Evolutionary conservation across 2,888 invertebrate species (phyloP).

Genomic region (Brenthis hecate): DNA sequence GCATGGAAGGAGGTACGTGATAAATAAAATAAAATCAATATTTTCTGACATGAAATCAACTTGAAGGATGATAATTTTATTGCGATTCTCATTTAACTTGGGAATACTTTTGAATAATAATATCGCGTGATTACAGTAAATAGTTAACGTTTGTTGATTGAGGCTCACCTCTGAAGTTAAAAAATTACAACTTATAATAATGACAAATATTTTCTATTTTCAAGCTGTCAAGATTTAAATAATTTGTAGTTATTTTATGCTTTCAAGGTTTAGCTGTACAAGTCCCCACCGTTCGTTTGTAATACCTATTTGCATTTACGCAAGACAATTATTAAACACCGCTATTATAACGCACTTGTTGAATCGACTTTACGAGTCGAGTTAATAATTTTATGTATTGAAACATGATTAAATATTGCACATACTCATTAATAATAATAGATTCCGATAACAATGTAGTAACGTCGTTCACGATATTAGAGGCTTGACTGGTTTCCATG

Average conservation of each 20-base stretch:
- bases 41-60: neutral
- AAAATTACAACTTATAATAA: neutral
- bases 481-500: constrained; percentile 60
- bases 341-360: constrained; percentile 33
- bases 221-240: constrained; percentile 21
- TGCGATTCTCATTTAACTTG: constrained; percentile 3
- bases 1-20: neutral
- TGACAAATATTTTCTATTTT: constrained; percentile 8
- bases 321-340: constrained; percentile 39
- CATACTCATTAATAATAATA: constrained; percentile 30
- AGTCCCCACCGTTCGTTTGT: constrained; percentile 18
- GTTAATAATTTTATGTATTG: constrained; percentile 34
- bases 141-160: neutral
- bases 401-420: constrained; percentile 32
- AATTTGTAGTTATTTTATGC: constrained; percentile 25
- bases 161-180: neutral
- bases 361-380: constrained; percentile 30
- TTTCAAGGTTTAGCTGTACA: constrained; percentile 29
- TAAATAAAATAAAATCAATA: neutral
- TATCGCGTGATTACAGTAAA: constrained; percentile 18
- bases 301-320: constrained; percentile 31
- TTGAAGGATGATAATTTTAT: neutral
- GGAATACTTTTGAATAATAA: neutral
- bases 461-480: constrained; percentile 42
- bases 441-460: constrained; percentile 27